Conservation (phyloP, 2,888 invertebrate genomes). For the Gordius sp. region DNA sequence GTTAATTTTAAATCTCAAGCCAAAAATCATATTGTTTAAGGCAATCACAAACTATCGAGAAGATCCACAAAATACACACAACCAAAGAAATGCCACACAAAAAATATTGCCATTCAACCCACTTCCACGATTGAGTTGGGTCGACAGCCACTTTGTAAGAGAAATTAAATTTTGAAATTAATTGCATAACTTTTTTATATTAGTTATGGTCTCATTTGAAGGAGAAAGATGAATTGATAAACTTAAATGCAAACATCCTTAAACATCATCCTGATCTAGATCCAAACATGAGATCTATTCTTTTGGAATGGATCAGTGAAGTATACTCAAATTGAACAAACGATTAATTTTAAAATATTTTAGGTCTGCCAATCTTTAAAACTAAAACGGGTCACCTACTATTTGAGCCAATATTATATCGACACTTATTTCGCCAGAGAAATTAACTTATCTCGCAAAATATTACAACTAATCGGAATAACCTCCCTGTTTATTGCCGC, state of each 20-base stretch:
- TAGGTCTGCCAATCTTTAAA: neutral
- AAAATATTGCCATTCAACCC: too few relatives aligned
- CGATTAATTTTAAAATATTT: neutral
- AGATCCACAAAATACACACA: too few relatives aligned
- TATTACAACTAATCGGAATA: neutral
- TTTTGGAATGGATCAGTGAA: conserved; percentile 12
- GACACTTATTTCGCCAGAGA: neutral
- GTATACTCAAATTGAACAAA: neutral
- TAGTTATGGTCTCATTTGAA: neutral
- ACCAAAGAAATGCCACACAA: too few relatives aligned
- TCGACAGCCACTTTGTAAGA: neutral
- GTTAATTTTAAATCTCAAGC: too few relatives aligned
- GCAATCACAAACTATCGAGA: too few relatives aligned
- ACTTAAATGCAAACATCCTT: neutral
- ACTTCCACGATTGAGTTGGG: neutral
- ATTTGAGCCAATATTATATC: neutral
- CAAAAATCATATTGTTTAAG: too few relatives aligned
- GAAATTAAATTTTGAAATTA: conserved; percentile 5
- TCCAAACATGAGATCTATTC: neutral
- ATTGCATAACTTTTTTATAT: neutral
- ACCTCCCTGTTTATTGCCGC: neutral
- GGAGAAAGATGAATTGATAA: neutral
- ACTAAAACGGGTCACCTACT: neutral
- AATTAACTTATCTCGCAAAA: neutral
- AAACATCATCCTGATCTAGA: conserved; percentile 3